Percentiles rank a stretch among this genome's conserved stretches.
Conservation (phyloP, 2,113 vertebrate genomes). For the Hystrix cristata region DNA sequence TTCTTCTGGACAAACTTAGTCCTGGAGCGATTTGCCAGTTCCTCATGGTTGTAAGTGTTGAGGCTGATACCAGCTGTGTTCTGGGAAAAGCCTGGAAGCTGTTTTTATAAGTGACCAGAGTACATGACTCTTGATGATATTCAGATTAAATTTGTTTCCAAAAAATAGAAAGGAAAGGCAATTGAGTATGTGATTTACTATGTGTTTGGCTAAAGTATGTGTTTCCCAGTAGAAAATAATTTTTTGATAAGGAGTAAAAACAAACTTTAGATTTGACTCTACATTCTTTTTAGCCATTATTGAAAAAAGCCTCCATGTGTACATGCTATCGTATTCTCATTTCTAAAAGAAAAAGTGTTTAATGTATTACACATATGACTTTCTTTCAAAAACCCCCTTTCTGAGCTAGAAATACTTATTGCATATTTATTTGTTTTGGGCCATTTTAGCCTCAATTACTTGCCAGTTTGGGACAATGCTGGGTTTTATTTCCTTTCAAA, state of each 20-base stretch:
- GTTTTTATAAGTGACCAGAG: slow-evolving; percentile 57
- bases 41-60: background rate
- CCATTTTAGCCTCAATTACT: slow-evolving; percentile 51
- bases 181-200: slow-evolving; percentile 51
- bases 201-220: slow-evolving; percentile 56
- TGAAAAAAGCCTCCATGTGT: background rate
- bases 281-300: slow-evolving; percentile 13
- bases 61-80: background rate
- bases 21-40: slow-evolving; percentile 10
- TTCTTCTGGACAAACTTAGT: slow-evolving; percentile 50
- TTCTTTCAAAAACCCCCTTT: slow-evolving; percentile 29
- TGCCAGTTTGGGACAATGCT: slow-evolving; percentile 21
- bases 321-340: background rate
- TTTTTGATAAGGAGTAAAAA: slow-evolving; percentile 62
- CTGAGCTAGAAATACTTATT: slow-evolving; percentile 15
- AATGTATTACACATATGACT: slow-evolving; percentile 31
- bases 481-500: slow-evolving; percentile 49
- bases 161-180: slow-evolving; percentile 67
- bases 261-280: slow-evolving; percentile 53
- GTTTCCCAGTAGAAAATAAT: background rate
- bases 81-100: slow-evolving; percentile 26
- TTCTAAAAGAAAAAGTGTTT: slow-evolving; percentile 51
- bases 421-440: background rate
- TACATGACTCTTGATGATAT: slow-evolving; percentile 61
- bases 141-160: slow-evolving; percentile 66